Conservation (phyloP, 2,113 vertebrate genomes). For the Hemicordylus capensis region DNA sequence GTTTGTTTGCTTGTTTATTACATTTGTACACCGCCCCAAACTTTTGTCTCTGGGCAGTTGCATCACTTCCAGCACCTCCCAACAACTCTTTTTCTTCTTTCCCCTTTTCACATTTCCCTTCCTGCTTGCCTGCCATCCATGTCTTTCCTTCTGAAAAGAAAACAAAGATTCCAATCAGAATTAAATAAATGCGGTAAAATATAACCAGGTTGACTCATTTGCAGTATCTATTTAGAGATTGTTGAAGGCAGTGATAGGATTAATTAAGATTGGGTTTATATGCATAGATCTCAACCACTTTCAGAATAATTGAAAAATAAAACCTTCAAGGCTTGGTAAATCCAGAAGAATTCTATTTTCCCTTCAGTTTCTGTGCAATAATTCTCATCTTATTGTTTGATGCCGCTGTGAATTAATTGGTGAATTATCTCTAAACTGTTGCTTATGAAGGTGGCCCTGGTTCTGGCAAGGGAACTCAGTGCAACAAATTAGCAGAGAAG, state of each 20-base stretch:
- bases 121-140: no score
- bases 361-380: not conserved
- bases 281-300: not conserved
- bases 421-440: constrained; percentile 3
- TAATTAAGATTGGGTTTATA: not conserved
- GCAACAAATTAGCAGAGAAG: constrained; percentile 84
- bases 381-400: not conserved
- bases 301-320: rapidly evolving
- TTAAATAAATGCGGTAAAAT: not conserved
- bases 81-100: not conserved
- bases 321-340: not conserved
- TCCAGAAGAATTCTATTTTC: not conserved
- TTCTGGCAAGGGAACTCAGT: constrained; percentile 90
- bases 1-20: no score
- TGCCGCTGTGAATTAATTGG: not conserved
- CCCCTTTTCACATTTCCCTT: no score
- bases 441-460: constrained; percentile 85
- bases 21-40: no score
- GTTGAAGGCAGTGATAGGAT: not conserved
- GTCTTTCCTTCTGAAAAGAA: not conserved
- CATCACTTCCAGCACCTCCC: not conserved
- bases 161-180: not conserved
- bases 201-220: not conserved
- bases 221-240: not conserved
- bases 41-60: no score